Percentiles rank a stretch among this genome's conserved stretches.
phyloP scores from a whole-genome alignment of 1,140 invertebrate genomes.

The Amphibalanus amphitrite region DNA sequence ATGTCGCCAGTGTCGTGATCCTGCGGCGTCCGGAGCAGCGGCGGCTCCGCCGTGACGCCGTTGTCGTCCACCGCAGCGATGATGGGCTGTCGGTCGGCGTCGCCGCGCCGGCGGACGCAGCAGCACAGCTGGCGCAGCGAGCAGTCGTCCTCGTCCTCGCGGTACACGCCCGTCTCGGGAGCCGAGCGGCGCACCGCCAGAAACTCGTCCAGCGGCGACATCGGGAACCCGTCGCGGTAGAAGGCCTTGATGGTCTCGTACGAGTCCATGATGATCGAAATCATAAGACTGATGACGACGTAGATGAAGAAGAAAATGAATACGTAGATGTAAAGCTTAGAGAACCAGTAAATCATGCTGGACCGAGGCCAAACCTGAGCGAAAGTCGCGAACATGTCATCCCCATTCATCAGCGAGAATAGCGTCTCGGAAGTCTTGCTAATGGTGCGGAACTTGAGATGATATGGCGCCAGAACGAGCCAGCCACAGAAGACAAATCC shows the following conservation, averaged over 20 bases:
- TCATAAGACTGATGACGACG: slow-evolving; percentile 91
- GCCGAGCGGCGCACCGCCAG: too few species aligned
- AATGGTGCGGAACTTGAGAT: slow-evolving; percentile 85
- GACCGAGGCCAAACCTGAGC: slow-evolving; percentile 75
- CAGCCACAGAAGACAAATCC: slow-evolving; percentile 97
- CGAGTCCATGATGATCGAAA: slow-evolving; percentile 97
- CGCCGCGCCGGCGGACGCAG: too few species aligned
- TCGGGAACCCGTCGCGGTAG: not conserved
- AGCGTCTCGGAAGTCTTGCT: slow-evolving; percentile 77
- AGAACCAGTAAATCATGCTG: slow-evolving; percentile 83
- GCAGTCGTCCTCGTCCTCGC: too few species aligned
- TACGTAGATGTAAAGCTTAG: slow-evolving; percentile 84
- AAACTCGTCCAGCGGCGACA: not conserved
- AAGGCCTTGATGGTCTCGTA: slow-evolving; percentile 81
- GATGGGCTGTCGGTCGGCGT: too few species aligned
- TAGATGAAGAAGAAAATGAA: slow-evolving; percentile 97
- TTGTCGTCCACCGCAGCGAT: too few species aligned
- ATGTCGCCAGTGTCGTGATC: too few species aligned
- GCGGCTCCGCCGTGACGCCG: too few species aligned
- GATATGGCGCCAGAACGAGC: slow-evolving; percentile 94
- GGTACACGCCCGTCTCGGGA: too few species aligned
- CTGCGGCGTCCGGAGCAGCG: too few species aligned
- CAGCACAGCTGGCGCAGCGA: too few species aligned
- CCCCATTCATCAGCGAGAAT: slow-evolving; percentile 91
- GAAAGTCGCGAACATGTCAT: slow-evolving; percentile 99